These are phyloP conservation scores for Momotus momota DNA, from an alignment of 2,797 vertebrate species.

Conservation along the genomic window DNA sequence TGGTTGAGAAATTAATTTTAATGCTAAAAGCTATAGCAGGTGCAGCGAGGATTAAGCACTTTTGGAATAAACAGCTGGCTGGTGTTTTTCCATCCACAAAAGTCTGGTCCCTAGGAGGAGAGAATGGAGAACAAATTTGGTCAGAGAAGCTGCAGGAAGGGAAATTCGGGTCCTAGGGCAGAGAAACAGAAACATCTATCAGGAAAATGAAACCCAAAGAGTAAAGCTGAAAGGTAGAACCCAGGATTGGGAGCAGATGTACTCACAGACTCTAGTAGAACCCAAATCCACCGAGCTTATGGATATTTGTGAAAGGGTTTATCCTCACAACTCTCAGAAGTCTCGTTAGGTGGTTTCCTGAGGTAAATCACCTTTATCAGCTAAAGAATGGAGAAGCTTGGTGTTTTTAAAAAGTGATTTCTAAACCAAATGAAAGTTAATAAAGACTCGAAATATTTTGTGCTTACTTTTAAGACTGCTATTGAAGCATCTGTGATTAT, in stretches of 20 bases:
- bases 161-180: neutral
- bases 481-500: neutral
- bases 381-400: neutral
- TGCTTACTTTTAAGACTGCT: neutral
- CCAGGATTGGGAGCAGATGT: neutral
- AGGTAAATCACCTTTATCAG: neutral
- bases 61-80: slow-evolving; percentile 33
- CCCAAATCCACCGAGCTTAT: neutral
- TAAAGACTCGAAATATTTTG: neutral
- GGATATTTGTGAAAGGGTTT: neutral
- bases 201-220: neutral
- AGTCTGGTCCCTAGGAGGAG: neutral
- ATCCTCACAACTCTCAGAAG: neutral
- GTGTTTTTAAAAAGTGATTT: neutral
- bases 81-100: neutral
- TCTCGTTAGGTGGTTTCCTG: neutral
- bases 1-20: slow-evolving; percentile 29
- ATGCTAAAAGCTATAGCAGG: slow-evolving; percentile 24
- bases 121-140: neutral
- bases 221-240: neutral
- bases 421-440: neutral
- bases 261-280: neutral
- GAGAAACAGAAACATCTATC: neutral
- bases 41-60: slow-evolving; percentile 43
- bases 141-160: neutral